Evolutionary conservation across 2,888 invertebrate genomes (phyloP), one percentile per base, ranked within the genome.

Genomic region (Phania funesta): DNA sequence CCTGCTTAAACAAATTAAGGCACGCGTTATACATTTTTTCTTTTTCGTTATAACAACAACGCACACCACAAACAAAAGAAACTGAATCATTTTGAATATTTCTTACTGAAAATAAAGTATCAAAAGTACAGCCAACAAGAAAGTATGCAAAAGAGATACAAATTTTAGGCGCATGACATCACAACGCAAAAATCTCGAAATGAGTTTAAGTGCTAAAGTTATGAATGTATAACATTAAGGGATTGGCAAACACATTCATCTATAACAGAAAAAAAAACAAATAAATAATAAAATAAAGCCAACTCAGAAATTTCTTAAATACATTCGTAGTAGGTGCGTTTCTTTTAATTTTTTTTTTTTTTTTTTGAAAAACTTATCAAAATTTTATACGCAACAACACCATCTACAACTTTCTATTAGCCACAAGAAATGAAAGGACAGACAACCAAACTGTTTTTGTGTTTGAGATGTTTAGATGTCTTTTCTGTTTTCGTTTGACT

Each of bases 231-330:
- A 67, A 50, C 65, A 62, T 50, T 79, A 70, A 80, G 79, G 73
- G 84, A 67, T 71, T 77, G 84, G 76, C 80, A 78, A 76, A 76
- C 82, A 83, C 78, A 84, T 76, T 70, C 76, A 76, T 75, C 82
- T 74, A 65, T 64, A 71, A 56, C 20, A 41, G n/a, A n/a, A n/a
- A 26, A 52, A 75, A 38, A 44, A 67, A 13, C 38, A 64, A 18
- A 38, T 29, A 29, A 44, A n/a, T 2, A n/a, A 44, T 4, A 44
- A 44, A 41, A 41, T 11, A 73, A 44, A 35, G 1, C 24, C n/a
- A 44, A 11, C 52, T 22, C 16, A 52, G 24, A 60, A 46, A 24
- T 64, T 78, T 56, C 38, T 71, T 71, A 65, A 71, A 71, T 71
- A n/a, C n/a, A n/a, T n/a, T n/a, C n/a, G n/a, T n/a, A 48, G 56